Conservation (phyloP, 1,140 invertebrate species). For the Brachionus calyciflorus region DNA sequence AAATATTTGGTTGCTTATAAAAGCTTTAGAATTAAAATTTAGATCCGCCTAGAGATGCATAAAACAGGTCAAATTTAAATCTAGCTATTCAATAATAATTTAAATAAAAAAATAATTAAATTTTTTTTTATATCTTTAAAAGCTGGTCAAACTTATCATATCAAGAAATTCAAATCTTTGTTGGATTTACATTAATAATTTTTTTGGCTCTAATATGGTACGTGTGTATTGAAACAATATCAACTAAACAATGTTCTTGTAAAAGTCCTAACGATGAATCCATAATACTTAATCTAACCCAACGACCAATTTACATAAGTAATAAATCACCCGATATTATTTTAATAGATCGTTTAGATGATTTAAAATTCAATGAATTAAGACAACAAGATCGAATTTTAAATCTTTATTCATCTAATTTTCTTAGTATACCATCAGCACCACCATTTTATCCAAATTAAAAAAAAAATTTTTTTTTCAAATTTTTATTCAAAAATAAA, state of each 20-base stretch:
- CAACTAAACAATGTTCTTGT: too few species aligned
- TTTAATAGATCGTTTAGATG: neutral
- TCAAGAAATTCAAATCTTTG: neutral
- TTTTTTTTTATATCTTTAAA: too few species aligned
- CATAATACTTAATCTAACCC: neutral
- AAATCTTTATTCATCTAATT: neutral
- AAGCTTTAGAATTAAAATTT: too few species aligned
- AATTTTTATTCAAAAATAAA: neutral
- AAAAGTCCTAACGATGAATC: neutral
- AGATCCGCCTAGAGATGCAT: too few species aligned
- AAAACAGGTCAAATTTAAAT: too few species aligned
- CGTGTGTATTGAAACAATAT: neutral
- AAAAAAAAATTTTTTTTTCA: neutral
- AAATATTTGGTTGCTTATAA: too few species aligned
- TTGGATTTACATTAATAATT: neutral
- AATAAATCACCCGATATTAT: neutral
- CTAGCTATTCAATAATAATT: too few species aligned
- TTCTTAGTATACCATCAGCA: neutral
- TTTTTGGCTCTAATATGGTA: neutral
- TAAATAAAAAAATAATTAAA: too few species aligned
- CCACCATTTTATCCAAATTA: neutral
- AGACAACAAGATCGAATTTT: constrained; percentile 4
- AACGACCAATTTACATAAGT: neutral
- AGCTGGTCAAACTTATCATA: too few species aligned
- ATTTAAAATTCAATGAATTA: neutral